Evolutionary conservation across 2,113 vertebrate species (phyloP), one percentile per base, ranked within the genome.

Genomic region (Polypterus senegalus): DNA sequence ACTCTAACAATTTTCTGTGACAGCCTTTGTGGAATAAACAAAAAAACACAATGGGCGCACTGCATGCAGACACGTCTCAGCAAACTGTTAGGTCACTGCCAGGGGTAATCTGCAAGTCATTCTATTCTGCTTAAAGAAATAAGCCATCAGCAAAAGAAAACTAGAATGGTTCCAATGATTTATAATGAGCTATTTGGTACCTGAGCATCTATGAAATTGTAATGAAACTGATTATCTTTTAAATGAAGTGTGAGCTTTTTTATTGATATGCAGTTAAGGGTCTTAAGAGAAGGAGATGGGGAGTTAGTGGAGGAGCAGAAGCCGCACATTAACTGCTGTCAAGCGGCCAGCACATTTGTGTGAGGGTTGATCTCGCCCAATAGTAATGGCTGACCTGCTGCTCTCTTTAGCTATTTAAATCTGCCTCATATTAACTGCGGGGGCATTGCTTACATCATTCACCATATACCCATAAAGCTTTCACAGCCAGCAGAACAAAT

Each of bases 211-310:
- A 79, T 84, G 81, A 84, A 80, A 78, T 79, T 77, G 79, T 83
- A 85, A 85, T 86, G 81, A 83, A 87, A 71, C 80, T 81, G 83
- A 83, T 86, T 87, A 83, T 80, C 76, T 74, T 85, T 81, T 82
- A 86, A 85, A 87, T 85, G 80, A 83, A 82, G 81, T 85, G 82
- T 83, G 80, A 79, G 81, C 67, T 73, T 70, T 82, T 81, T 79
- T 53, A 61, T 54, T 61, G 44, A 61, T 61, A 53, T 49, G 44
- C 43, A 44, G 60, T 54, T 53, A 53, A 66, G 61, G 69, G 3
- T 63, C 64, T 58, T 59, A 49, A 57, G 70, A 65, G 27, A 63
- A 65, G 63, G 66, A 70, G 69, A 65, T 74, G 57, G 70, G 61
- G 44, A 54, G 58, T 49, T 49, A 49, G 44, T 7, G 8, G 3